Percentiles rank a stretch among this genome's conserved stretches.
phyloP scores from a whole-genome alignment of 2,888 invertebrate species.

The Brenthis ino region DNA sequence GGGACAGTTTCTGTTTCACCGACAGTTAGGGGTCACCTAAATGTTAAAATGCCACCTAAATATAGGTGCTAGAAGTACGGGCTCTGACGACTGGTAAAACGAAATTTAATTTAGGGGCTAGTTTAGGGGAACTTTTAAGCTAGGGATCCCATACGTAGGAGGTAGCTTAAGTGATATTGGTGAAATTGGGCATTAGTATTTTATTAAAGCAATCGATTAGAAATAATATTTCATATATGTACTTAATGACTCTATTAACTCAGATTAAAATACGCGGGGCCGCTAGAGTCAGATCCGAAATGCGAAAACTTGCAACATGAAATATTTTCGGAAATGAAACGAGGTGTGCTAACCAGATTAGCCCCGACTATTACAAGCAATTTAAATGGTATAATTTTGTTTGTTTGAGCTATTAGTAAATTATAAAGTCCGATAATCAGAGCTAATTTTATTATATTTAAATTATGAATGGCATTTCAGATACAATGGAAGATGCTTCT shows the following conservation, averaged over 20 bases:
- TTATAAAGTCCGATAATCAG: constrained; percentile 2
- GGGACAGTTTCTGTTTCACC: too few relatives aligned
- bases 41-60: too few relatives aligned
- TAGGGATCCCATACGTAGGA: too few relatives aligned
- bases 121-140: too few relatives aligned
- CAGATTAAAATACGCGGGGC: constrained; percentile 56
- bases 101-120: too few relatives aligned
- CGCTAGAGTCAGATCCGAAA: constrained; percentile 49
- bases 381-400: constrained; percentile 46
- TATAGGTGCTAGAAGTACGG: too few relatives aligned
- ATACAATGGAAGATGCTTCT: constrained; percentile 54
- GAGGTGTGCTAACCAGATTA: constrained; percentile 51
- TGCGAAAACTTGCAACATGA: constrained; percentile 46
- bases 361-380: constrained; percentile 49
- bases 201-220: too few relatives aligned
- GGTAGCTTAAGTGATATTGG: too few relatives aligned
- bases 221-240: background rate
- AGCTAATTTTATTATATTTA: background rate
- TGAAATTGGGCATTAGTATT: too few relatives aligned
- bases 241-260: background rate
- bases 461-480: constrained; percentile 44
- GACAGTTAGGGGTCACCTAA: too few relatives aligned
- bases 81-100: too few relatives aligned
- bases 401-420: too few relatives aligned
- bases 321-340: constrained; percentile 55